Evolutionary conservation across 2,797 vertebrate genomes (phyloP).

Genomic region (Typhlichthys eigenmanni): DNA sequence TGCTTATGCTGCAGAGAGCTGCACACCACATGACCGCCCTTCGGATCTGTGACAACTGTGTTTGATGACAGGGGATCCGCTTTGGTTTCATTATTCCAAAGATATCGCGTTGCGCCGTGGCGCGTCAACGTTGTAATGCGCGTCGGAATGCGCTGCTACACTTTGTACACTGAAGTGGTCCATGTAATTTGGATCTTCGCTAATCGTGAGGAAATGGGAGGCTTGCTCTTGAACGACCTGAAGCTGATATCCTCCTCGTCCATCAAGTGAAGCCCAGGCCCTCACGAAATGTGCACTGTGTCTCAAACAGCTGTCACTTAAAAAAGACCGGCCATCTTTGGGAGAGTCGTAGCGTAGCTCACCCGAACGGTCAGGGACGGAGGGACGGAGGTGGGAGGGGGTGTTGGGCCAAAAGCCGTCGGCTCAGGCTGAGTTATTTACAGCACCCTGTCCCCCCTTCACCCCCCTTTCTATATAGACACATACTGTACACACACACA

Average conservation of each 20-base stretch:
- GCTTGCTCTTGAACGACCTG: constrained; percentile 22
- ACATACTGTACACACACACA: too few relatives aligned
- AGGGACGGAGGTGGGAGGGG: constrained; percentile 1
- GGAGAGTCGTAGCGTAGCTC: constrained; percentile 63
- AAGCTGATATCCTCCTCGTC: not conserved
- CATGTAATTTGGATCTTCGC: too few relatives aligned
- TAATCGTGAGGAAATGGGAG: too few relatives aligned
- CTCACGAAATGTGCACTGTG: constrained; percentile 47
- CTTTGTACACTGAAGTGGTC: too few relatives aligned
- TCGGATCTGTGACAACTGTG: constrained; percentile 3
- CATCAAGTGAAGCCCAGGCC: constrained; percentile 28
- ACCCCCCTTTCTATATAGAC: too few relatives aligned
- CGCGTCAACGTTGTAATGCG: too few relatives aligned
- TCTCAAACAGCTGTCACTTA: constrained; percentile 57
- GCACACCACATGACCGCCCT: not conserved
- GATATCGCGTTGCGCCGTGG: too few relatives aligned
- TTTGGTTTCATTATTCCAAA: not conserved
- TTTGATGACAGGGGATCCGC: not conserved
- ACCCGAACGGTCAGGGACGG: constrained; percentile 47
- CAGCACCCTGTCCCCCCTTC: too few relatives aligned
- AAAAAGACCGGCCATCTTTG: constrained; percentile 66
- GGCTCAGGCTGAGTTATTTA: too few relatives aligned
- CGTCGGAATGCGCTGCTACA: too few relatives aligned
- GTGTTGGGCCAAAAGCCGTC: too few relatives aligned
- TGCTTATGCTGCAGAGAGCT: constrained; percentile 1